Conservation (phyloP, 92 coral and sea anemone species). For the Diadumene lineata region DNA sequence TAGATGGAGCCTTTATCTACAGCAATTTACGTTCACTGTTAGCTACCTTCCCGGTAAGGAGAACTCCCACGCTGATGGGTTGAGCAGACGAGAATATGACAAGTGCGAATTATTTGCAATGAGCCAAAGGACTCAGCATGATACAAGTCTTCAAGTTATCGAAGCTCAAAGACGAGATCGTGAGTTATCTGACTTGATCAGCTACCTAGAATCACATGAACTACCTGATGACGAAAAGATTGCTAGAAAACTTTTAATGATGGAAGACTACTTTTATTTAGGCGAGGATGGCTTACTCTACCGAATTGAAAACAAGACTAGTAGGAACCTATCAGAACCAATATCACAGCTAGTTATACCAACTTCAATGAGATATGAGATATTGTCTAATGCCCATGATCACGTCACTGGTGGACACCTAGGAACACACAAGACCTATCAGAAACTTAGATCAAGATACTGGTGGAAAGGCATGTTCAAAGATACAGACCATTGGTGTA, state of each 20-base stretch:
- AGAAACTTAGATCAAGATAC: constrained; percentile 30
- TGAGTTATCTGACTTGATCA: constrained; percentile 19
- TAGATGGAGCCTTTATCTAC: constrained; percentile 13
- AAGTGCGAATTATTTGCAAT: constrained; percentile 12
- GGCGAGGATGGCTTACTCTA: constrained; percentile 7
- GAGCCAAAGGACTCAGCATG: too few relatives aligned
- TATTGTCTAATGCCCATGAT: constrained; percentile 36
- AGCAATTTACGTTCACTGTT: too few relatives aligned
- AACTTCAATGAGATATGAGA: constrained; percentile 6
- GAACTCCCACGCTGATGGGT: constrained; percentile 25
- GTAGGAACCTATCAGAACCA: background rate
- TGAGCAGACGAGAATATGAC: constrained; percentile 20
- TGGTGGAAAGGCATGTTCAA: constrained; percentile 60
- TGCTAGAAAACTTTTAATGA: constrained; percentile 5
- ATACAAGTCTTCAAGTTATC: background rate
- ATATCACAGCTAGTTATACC: constrained; percentile 17
- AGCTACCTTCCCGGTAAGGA: constrained; percentile 28
- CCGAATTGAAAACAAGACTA: constrained; percentile 3
- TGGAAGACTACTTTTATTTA: constrained; percentile 20
- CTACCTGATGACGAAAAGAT: background rate
- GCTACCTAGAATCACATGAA: constrained; percentile 13
- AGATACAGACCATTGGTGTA: constrained; percentile 39
- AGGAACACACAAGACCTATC: constrained; percentile 41
- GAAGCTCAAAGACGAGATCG: constrained; percentile 38
- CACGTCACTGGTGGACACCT: constrained; percentile 36